These are phyloP conservation scores for Trypoxylon attenuatum DNA, from an alignment of 2,888 invertebrate species.

Conservation along the genomic window DNA sequence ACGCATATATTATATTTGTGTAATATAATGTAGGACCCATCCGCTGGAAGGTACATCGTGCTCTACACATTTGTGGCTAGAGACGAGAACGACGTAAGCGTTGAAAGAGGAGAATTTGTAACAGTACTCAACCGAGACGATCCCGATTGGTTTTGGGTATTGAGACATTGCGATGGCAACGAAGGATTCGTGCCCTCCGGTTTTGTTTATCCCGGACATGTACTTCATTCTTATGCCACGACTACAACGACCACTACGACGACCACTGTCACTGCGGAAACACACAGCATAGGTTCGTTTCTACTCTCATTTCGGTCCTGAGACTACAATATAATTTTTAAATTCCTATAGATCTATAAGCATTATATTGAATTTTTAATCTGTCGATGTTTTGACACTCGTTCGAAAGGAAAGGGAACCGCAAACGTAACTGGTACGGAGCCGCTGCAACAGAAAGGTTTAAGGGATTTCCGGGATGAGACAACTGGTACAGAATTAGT, in stretches of 20 bases:
- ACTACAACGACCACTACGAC: slow-evolving; percentile 67
- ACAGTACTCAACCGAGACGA: slow-evolving; percentile 96
- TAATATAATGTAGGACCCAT: slow-evolving; percentile 81
- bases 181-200: slow-evolving; percentile 97
- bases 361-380: neutral
- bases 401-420: slow-evolving; percentile 60
- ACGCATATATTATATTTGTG: neutral
- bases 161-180: slow-evolving; percentile 89
- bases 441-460: slow-evolving; percentile 67
- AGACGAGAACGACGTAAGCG: slow-evolving; percentile 95
- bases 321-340: slow-evolving; percentile 2
- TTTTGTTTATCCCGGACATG: slow-evolving; percentile 89
- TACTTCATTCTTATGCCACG: slow-evolving; percentile 70
- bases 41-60: slow-evolving; percentile 90
- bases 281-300: slow-evolving; percentile 66
- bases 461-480: slow-evolving; percentile 71
- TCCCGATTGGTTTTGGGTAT: slow-evolving; percentile 98
- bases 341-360: neutral
- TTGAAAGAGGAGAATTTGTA: slow-evolving; percentile 96
- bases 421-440: slow-evolving; percentile 62
- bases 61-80: slow-evolving; percentile 94
- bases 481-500: slow-evolving; percentile 89
- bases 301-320: neutral
- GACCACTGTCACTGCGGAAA: slow-evolving; percentile 62
- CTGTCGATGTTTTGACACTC: neutral